Evolutionary conservation across 2,113 vertebrate species (phyloP), one percentile per base, ranked within the genome.

Genomic region (Eclectus roratus): DNA sequence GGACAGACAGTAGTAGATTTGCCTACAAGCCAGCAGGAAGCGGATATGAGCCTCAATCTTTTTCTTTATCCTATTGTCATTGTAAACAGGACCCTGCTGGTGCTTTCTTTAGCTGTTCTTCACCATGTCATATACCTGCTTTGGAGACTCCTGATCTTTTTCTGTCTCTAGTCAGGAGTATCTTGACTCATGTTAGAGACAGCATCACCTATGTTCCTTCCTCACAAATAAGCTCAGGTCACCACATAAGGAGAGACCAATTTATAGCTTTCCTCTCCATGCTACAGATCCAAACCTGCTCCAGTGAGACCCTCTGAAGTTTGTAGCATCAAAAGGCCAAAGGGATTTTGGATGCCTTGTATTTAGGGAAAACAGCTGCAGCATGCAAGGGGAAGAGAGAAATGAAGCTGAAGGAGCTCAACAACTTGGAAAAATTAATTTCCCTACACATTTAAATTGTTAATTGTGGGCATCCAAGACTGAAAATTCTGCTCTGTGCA

Each of bases 381-480:
- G 23, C 21, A 49, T 11, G 35, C 14, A 37, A 72, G 23, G 17
- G 35, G 21, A 88, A 78, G 8, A 66, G 74, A 88, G 55, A 77
- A 93, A 89, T 33, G 9, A 31, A 91, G 39, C 3, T 29, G n/a
- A 90, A 90, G 55, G 7, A 80, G 11, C 2, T 29, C 72, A 90
- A 16, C 19, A 63, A 27, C 55, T 77, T 41, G 17, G 46, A 86
- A 95, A 88, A 91, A 80, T 33, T 77, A n/a, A 73, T 83, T 92
- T 80, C 10, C 7, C 5, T 88, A 55, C 7, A 13, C 3, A 83
- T 83, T 80, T 68, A 63, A 35, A 60, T 69, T 80, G 21, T 23
- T 93, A 86, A 78, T 70, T 61, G 17, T 60, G 20, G 25, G 16
- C 31, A 88, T 39, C 24, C 39, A 80, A 85, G 60, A 58, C 43